Base-by-base conservation (phyloP, 2,888 invertebrate genomes). In the Noctua janthe region DNA sequence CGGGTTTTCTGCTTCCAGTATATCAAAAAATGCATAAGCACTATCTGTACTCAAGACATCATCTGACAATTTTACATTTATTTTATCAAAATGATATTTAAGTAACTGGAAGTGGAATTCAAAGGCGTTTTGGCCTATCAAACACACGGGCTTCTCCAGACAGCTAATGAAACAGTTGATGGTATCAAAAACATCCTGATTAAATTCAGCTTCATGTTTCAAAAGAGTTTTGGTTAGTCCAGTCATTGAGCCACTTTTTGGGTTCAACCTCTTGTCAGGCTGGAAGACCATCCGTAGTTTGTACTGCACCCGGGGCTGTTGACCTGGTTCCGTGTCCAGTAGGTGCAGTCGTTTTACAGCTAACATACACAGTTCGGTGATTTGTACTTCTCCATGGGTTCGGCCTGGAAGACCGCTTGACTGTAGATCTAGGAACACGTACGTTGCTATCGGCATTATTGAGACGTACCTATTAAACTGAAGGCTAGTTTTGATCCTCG, bases 301-400 rank as follows among this genome's bases (percentile, higher is more conserved):
- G 15, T 69, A 54, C 54, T 80, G 80, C 10, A 80, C 81, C 35
- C 69, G 56, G 3, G 80, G 80, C 17, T 59, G 59, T 20, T 80
- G 72, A 62, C 67, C 81, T 35, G 81, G 59, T 15, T 47, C 69
- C 3, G 54, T 73, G 5, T 81, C 39, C 1, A 74, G 51, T 23
- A 81, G 54, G 11, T 81, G 74, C 43, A 29, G n/a, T 20, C 81
- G 69, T 54, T 81, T 81, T 10, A 81, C 69, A 64, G 78, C 78
- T 64, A 83, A 62, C 70, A 74, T 76, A 71, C 80, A 82, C 15
- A 81, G 11, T 81, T 81, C 74, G 5, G 82, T 81, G 87, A 90
- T 88, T 84, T 76, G 54, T 72, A 84, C 80, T 64, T 54, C 82
- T 71, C 80, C 85, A 86, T 87, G 75, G 76, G 85, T 67, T 77